Evolutionary conservation across 2,888 invertebrate genomes (phyloP), one percentile per base, ranked within the genome.

Genomic region (Copidosoma aretas): DNA sequence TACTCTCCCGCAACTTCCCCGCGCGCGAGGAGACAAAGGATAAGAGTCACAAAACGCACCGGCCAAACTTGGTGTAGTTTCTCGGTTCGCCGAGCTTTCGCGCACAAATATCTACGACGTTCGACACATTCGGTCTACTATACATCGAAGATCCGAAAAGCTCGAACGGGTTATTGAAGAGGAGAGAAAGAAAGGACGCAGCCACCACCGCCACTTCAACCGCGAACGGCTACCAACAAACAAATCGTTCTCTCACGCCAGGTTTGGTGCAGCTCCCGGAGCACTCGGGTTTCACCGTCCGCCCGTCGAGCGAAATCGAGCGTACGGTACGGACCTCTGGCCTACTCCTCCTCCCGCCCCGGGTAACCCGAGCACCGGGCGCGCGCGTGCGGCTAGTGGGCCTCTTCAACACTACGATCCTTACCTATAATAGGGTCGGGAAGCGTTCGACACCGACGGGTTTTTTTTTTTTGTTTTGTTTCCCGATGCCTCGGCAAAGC

Each of bases 381-480:
- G 19, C 43, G 52, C 51, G 52, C 58, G 60, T 62, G 63, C 49
- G 63, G 17, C 59, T 60, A 53, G 25, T 49, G 54, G n/a, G n/a
- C n/a, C n/a, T n/a, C n/a, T n/a, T n/a, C n/a, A n/a, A n/a, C n/a
- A n/a, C n/a, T n/a, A n/a, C 60, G 64, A 68, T 41, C 57, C 1
- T 41, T 67, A 67, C 61, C 67, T 52, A 67, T 25, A 43, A 52
- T 22, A 43, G 15, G 46, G 19, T 22, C 58, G 61, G 62, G 58
- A 54, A 67, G 62, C 62, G 59, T 59, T 59, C 53, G 62, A 53
- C 52, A 59, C 59, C 52, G 46, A 12, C 51, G n/a, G n/a, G n/a
- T n/a, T n/a, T n/a, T n/a, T n/a, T n/a, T n/a, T n/a, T n/a, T n/a
- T n/a, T n/a, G n/a, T n/a, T n/a, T n/a, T n/a, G n/a, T n/a, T n/a